Evolutionary conservation across 2,113 vertebrate species (phyloP).

Genomic region (Sander lucioperca): DNA sequence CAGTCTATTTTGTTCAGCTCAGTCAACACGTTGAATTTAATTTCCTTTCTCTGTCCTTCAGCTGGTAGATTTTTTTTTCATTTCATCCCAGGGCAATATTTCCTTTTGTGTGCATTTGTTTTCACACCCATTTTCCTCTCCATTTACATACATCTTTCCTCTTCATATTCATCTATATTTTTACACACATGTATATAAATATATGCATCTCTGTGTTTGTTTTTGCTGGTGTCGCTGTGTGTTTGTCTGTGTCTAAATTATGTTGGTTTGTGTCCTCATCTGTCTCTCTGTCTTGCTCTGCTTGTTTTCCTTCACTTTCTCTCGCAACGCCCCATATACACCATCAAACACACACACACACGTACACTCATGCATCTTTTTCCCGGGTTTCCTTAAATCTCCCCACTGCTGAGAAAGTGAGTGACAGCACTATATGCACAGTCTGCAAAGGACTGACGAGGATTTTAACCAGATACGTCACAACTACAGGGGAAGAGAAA

Average conservation of each 20-base stretch:
- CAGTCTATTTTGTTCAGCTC: conserved; percentile 53
- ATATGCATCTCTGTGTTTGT: conserved; percentile 23
- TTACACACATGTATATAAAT: not conserved
- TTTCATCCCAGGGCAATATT: conserved; percentile 49
- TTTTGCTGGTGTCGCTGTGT: conserved; percentile 18
- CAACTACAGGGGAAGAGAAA: conserved; percentile 60
- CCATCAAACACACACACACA: not conserved
- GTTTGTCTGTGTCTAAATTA: conserved; percentile 25
- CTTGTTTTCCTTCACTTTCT: conserved; percentile 18
- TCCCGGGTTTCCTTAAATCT: conserved; percentile 47
- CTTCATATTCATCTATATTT: too few relatives aligned
- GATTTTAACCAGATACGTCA: conserved; percentile 82
- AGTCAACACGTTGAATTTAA: conserved; percentile 67
- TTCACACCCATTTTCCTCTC: conserved; percentile 18
- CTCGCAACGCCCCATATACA: not conserved
- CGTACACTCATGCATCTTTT: not conserved
- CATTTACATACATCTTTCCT: not conserved
- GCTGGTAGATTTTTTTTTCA: conserved; percentile 6
- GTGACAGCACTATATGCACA: conserved; percentile 61
- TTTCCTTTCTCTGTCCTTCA: conserved; percentile 68
- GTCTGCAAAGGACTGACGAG: conserved; percentile 59
- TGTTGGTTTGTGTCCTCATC: conserved; percentile 37
- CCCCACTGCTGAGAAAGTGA: conserved; percentile 56
- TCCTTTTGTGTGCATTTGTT: conserved; percentile 40
- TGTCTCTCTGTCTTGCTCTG: conserved; percentile 35